Evolutionary conservation across 2,888 invertebrate species (phyloP).

Genomic region (Mimas tiliae): DNA sequence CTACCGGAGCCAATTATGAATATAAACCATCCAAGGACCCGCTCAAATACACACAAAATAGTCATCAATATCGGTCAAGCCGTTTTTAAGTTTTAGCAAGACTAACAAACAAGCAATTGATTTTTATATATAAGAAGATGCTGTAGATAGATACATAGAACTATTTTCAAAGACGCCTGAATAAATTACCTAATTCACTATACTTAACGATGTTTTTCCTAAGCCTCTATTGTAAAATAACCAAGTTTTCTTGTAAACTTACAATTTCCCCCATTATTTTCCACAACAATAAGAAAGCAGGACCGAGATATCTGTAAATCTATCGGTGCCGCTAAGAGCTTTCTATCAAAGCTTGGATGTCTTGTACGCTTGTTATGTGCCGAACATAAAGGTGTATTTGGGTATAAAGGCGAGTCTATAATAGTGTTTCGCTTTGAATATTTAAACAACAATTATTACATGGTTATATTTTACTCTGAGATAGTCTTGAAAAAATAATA

Average conservation of each 20-base stretch:
- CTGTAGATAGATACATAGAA: neutral
- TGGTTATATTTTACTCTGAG: too few species aligned
- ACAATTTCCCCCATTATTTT: neutral
- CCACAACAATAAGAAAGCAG: conserved; percentile 1
- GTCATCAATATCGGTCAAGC: too few species aligned
- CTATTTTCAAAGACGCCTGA: neutral
- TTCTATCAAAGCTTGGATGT: conserved; percentile 1
- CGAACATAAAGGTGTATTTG: conserved; percentile 8
- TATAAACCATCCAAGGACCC: too few species aligned
- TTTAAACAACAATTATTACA: neutral
- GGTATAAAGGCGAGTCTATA: neutral
- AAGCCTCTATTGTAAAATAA: neutral
- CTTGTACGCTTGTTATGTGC: neutral
- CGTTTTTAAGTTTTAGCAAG: too few species aligned
- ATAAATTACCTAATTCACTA: neutral
- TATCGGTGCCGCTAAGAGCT: neutral
- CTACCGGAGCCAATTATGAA: too few species aligned
- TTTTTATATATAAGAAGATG: too few species aligned
- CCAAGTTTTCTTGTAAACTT: neutral
- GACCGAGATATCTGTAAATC: neutral
- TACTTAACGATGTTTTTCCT: conserved; percentile 13
- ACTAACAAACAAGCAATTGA: too few species aligned
- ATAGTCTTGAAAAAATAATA: too few species aligned
- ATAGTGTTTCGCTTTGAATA: neutral
- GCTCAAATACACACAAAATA: too few species aligned